Conservation (phyloP, 37 sponge, comb jelly and placozoan genomes). For the Oscarella lobularis region DNA sequence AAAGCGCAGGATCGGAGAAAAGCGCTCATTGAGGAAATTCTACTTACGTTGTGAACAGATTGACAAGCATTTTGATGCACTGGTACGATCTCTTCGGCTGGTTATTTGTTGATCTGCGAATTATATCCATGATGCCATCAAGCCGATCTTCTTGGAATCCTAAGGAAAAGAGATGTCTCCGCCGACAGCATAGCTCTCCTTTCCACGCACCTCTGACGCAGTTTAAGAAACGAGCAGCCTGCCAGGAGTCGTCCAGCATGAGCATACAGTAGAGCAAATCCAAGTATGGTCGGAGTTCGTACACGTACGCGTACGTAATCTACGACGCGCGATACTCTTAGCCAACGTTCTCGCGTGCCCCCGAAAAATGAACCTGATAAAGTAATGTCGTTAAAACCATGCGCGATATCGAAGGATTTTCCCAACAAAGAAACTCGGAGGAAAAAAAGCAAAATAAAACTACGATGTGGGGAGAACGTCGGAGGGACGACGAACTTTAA, state of each 20-base stretch:
- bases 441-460: too few relatives aligned
- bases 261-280: conserved; percentile 59
- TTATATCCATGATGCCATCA: too few relatives aligned
- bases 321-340: too few relatives aligned
- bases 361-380: too few relatives aligned
- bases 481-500: conserved; percentile 27
- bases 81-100: conserved; percentile 74
- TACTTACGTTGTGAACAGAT: conserved; percentile 17
- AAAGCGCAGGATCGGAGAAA: too few relatives aligned
- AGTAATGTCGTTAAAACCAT: not conserved
- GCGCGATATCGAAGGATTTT: not conserved
- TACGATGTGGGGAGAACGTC: too few relatives aligned
- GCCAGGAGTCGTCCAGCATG: conserved; percentile 75
- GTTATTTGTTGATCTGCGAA: too few relatives aligned
- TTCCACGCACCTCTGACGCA: too few relatives aligned
- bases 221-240: conserved; percentile 27
- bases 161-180: too few relatives aligned
- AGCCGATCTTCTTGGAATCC: too few relatives aligned
- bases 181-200: too few relatives aligned
- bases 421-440: not conserved
- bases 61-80: conserved; percentile 60
- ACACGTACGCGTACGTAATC: conserved; percentile 51
- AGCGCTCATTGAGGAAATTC: not conserved
- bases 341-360: too few relatives aligned
- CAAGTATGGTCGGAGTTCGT: conserved; percentile 65